phyloP scores from a whole-genome alignment of 2,888 invertebrate species.

The Lumbricus terrestris region DNA sequence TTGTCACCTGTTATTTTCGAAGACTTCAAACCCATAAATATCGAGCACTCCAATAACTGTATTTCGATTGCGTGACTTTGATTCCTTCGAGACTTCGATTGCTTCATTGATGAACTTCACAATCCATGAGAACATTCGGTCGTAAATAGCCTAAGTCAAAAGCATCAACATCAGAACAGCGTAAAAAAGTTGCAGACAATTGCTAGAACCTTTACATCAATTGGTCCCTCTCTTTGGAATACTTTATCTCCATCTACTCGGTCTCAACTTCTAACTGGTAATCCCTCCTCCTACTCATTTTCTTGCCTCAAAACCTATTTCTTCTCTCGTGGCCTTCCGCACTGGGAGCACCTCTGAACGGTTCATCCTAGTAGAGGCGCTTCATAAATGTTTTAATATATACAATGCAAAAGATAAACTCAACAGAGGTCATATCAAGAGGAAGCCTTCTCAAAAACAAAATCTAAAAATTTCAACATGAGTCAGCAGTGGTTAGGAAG shows the following conservation, averaged over 20 bases:
- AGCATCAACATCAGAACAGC: background rate
- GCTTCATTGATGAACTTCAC: slow-evolving; percentile 87
- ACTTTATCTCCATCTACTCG: too few species aligned
- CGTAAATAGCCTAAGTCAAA: slow-evolving; percentile 77
- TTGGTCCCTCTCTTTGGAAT: too few species aligned
- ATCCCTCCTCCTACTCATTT: too few species aligned
- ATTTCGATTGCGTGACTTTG: slow-evolving; percentile 64
- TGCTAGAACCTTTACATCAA: too few species aligned
- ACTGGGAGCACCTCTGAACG: too few species aligned
- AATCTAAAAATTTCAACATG: background rate
- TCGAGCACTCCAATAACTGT: slow-evolving; percentile 92
- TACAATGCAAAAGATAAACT: background rate
- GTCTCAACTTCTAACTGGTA: too few species aligned
- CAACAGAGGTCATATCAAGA: background rate
- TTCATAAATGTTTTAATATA: too few species aligned
- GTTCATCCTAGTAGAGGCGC: too few species aligned
- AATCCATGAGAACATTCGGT: slow-evolving; percentile 90
- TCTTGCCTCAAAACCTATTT: too few species aligned
- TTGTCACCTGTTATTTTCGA: slow-evolving; percentile 82
- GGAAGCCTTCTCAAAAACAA: background rate
- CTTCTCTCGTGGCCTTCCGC: too few species aligned
- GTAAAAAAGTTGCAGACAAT: background rate
- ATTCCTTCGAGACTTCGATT: slow-evolving; percentile 71
- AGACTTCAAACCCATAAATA: slow-evolving; percentile 98
- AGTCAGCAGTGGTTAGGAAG: background rate